These are phyloP conservation scores for Pyrgilauda ruficollis DNA, from an alignment of 2,113 vertebrate genomes.

Conservation along the genomic window DNA sequence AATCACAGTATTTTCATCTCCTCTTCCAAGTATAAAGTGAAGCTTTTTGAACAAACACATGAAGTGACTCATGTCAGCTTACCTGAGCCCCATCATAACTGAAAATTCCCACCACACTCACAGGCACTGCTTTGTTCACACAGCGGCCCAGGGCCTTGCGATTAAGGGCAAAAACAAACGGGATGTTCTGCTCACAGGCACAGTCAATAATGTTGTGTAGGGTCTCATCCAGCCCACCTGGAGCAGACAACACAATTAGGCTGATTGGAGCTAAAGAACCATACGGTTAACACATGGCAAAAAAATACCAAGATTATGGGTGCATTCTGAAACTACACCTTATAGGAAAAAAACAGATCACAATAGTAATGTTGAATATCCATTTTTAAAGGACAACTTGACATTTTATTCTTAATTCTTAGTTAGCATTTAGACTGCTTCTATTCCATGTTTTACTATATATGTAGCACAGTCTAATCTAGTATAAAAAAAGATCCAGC, in stretches of 20 bases:
- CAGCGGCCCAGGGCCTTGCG: constrained; percentile 93
- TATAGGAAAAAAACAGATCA: neutral
- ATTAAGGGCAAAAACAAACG: constrained; percentile 93
- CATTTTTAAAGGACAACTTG: neutral
- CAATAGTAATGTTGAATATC: fast-evolving
- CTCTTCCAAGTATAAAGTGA: neutral
- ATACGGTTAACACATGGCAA: neutral
- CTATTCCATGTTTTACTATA: neutral
- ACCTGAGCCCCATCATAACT: constrained; percentile 98
- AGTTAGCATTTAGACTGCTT: neutral
- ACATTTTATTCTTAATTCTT: neutral
- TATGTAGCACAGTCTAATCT: neutral
- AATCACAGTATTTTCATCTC: neutral
- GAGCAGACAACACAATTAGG: neutral
- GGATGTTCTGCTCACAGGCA: constrained; percentile 89
- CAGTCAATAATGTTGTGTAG: constrained; percentile 89
- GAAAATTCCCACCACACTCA: constrained; percentile 97
- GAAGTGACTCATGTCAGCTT: neutral
- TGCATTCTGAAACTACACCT: neutral
- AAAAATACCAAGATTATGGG: neutral
- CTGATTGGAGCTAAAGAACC: neutral
- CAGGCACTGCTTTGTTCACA: constrained; percentile 93
- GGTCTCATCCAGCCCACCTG: constrained; percentile 95
- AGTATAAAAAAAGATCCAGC: neutral
- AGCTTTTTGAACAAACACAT: neutral